Conservation (phyloP, 2,113 vertebrate genomes). For the Panthera uncia region DNA sequence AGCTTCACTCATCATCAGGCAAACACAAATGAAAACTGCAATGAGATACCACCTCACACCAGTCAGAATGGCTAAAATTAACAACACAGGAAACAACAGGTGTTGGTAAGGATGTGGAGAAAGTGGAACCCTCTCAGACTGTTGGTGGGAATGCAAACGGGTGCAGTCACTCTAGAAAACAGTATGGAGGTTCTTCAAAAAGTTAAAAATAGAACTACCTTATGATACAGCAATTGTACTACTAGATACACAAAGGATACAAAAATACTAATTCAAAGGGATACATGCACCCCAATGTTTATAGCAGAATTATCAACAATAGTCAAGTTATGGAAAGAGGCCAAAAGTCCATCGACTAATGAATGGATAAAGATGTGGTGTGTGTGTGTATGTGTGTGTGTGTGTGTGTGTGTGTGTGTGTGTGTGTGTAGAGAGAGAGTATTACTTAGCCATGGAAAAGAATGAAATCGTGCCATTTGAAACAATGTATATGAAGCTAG, state of each 20-base stretch:
- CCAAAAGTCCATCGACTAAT: no score
- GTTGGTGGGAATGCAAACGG: neutral
- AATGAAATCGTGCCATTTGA: no score
- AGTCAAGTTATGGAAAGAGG: no score
- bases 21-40: neutral
- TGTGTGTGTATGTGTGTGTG: no score
- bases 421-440: no score
- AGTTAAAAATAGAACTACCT: neutral
- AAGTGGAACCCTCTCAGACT: neutral
- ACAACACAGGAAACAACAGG: neutral
- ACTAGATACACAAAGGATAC: neutral
- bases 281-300: neutral
- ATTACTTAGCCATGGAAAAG: no score
- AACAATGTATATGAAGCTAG: no score
- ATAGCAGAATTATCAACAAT: no score
- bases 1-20: neutral
- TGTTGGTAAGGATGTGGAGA: neutral
- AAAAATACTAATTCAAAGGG: neutral
- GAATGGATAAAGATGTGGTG: no score
- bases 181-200: neutral
- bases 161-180: neutral
- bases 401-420: no score
- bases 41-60: neutral
- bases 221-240: neutral
- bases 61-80: neutral